These are phyloP conservation scores for Xestia sexstrigata DNA, from an alignment of 2,888 invertebrate species.

Conservation along the genomic window DNA sequence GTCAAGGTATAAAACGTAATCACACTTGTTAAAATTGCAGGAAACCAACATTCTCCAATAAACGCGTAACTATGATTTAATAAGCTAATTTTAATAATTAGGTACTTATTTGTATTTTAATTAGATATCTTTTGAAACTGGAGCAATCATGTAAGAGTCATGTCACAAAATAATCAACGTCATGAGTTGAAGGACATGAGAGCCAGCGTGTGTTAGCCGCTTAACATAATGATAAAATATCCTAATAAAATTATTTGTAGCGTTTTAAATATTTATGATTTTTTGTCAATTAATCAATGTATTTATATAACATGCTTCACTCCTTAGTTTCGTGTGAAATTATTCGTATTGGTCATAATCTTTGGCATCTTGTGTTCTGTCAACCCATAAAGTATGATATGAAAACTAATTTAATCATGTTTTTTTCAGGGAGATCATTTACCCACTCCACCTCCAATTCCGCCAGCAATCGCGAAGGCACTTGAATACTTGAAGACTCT, in stretches of 20 bases:
- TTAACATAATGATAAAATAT: slow-evolving; percentile 19
- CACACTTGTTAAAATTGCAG: neutral
- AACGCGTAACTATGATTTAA: neutral
- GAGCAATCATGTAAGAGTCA: slow-evolving; percentile 12
- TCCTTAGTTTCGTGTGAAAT: neutral
- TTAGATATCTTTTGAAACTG: neutral
- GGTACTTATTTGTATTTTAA: neutral
- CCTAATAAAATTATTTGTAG: neutral
- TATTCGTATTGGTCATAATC: neutral
- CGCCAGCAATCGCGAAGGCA: slow-evolving; percentile 93
- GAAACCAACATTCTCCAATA: slow-evolving; percentile 10
- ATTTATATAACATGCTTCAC: neutral
- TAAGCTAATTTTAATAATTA: neutral
- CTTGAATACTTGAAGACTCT: slow-evolving; percentile 91
- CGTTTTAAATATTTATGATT: slow-evolving; percentile 23
- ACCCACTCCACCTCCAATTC: slow-evolving; percentile 96
- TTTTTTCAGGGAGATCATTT: slow-evolving; percentile 92
- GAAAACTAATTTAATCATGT: neutral
- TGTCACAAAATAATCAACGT: neutral
- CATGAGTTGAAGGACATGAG: neutral
- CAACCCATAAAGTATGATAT: neutral
- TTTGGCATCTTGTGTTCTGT: neutral
- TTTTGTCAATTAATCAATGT: slow-evolving; percentile 26
- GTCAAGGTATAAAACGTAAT: neutral
- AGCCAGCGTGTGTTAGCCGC: neutral